A percentile compares a stretch with the other conserved stretches of the same genome.
Conservation (phyloP, 2,888 invertebrate genomes). For the Melanchra persicariae region DNA sequence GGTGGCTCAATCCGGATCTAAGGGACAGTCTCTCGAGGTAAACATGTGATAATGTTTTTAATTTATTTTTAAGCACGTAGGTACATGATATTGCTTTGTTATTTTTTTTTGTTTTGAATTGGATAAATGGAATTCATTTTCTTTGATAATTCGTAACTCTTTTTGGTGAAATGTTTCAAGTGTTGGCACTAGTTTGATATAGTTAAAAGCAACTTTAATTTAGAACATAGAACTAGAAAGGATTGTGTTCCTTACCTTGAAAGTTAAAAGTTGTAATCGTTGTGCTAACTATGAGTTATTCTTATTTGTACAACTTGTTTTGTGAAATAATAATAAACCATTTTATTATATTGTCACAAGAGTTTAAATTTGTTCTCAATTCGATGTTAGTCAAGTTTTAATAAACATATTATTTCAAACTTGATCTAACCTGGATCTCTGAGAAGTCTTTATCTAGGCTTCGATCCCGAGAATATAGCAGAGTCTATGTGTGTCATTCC, state of each 20-base stretch:
- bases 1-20: slow-evolving; percentile 70
- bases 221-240: slow-evolving; percentile 60
- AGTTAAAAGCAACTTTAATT: slow-evolving; percentile 5
- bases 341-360: neutral
- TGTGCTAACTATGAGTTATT: slow-evolving; percentile 25
- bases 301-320: slow-evolving; percentile 56
- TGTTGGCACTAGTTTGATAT: slow-evolving; percentile 15
- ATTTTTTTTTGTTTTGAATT: slow-evolving; percentile 68
- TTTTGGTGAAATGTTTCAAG: slow-evolving; percentile 19
- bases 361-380: neutral
- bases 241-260: slow-evolving; percentile 64
- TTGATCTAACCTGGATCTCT: neutral
- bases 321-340: slow-evolving; percentile 14
- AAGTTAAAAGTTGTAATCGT: slow-evolving; percentile 60
- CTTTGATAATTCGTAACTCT: slow-evolving; percentile 38
- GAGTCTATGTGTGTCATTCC: slow-evolving; percentile 21
- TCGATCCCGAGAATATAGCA: slow-evolving; percentile 27
- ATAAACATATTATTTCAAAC: slow-evolving; percentile 1
- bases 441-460: slow-evolving; percentile 32
- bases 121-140: slow-evolving; percentile 57
- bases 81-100: slow-evolving; percentile 64
- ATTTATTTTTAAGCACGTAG: slow-evolving; percentile 71
- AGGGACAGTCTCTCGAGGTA: slow-evolving; percentile 74
- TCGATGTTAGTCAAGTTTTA: too few species aligned
- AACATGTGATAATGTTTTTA: slow-evolving; percentile 74